Evolutionary conservation across 2,888 invertebrate species (phyloP).

Genomic region (Drosophila merina): DNA sequence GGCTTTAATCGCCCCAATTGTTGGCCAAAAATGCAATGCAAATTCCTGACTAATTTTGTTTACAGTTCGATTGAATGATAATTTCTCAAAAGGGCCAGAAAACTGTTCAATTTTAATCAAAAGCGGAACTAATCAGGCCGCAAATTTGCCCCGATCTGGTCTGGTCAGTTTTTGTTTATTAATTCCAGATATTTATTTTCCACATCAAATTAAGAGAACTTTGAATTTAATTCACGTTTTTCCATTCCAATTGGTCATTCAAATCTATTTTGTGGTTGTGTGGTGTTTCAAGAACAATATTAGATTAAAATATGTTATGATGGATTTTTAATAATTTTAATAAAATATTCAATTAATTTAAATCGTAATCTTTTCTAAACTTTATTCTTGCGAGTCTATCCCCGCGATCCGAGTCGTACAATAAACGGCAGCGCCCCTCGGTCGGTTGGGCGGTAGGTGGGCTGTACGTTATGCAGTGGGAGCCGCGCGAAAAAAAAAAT

Average conservation of each 20-base stretch:
- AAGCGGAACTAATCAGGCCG: neutral
- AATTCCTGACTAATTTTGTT: slow-evolving; percentile 11
- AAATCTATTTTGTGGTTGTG: neutral
- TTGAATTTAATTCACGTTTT: neutral
- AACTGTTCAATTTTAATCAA: neutral
- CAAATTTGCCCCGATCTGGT: neutral
- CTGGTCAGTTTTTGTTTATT: neutral
- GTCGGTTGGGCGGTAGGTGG: too few species aligned
- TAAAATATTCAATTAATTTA: too few species aligned
- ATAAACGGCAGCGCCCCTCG: too few species aligned
- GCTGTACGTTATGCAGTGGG: too few species aligned
- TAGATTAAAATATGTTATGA: too few species aligned
- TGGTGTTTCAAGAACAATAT: too few species aligned
- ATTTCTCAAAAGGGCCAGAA: neutral
- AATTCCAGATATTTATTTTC: neutral
- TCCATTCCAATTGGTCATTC: neutral
- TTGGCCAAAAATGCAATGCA: neutral
- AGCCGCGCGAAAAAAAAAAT: too few species aligned
- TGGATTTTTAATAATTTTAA: too few species aligned
- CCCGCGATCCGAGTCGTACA: too few species aligned
- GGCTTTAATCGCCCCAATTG: slow-evolving; percentile 3
- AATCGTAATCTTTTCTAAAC: too few species aligned
- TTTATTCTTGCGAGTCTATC: too few species aligned
- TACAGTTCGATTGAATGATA: slow-evolving; percentile 15
- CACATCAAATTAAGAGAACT: neutral